Conservation (phyloP, 2,888 invertebrate species). For the Sicus ferrugineus region DNA sequence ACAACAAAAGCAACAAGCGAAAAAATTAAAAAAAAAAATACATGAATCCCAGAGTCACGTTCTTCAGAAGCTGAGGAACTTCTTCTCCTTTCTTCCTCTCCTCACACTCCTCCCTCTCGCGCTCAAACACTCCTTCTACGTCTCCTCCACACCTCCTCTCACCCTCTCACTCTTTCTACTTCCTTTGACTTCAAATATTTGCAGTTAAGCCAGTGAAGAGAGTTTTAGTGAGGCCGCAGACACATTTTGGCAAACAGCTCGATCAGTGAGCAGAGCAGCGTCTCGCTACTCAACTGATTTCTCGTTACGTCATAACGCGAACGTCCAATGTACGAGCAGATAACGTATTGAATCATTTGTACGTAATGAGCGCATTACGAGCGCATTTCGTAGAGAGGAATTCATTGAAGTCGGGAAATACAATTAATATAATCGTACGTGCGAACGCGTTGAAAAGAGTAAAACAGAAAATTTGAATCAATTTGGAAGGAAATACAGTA, state of each 20-base stretch:
- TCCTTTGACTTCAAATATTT: too few species aligned
- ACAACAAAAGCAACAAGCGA: neutral
- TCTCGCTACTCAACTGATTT: neutral
- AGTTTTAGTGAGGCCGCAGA: too few species aligned
- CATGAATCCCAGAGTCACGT: neutral
- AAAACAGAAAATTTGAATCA: neutral
- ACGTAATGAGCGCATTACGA: too few species aligned
- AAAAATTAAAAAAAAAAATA: neutral
- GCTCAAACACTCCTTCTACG: too few species aligned
- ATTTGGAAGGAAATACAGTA: neutral
- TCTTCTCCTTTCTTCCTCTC: too few species aligned
- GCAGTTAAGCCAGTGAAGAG: too few species aligned
- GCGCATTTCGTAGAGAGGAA: neutral
- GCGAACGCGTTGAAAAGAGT: neutral
- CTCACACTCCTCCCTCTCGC: too few species aligned
- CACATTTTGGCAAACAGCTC: slow-evolving; percentile 9
- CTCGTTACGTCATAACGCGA: too few species aligned
- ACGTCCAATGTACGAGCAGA: too few species aligned
- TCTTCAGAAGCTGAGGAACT: neutral
- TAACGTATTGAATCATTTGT: too few species aligned
- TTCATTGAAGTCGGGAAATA: neutral
- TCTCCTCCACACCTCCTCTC: too few species aligned
- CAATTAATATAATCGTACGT: neutral
- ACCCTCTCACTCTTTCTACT: too few species aligned
- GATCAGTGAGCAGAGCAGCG: neutral